These are phyloP conservation scores for Melanerpes aurifrons DNA, from an alignment of 2,113 vertebrate species.

Conservation along the genomic window DNA sequence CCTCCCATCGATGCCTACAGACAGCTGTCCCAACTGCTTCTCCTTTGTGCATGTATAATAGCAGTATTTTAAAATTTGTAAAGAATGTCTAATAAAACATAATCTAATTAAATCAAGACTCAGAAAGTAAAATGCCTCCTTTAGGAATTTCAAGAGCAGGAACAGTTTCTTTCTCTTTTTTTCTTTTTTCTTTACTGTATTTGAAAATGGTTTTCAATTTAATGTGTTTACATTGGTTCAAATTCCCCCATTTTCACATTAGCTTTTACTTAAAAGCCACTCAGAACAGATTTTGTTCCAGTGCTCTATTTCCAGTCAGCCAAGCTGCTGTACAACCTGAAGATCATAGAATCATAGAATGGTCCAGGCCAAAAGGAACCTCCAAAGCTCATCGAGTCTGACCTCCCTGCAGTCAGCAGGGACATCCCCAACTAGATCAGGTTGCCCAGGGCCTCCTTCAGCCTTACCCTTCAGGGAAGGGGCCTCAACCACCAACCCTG, in stretches of 20 bases:
- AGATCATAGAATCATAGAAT: not conserved
- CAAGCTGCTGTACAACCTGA: not conserved
- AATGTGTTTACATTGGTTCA: conserved; percentile 60
- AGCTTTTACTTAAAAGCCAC: conserved; percentile 70
- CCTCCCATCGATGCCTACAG: conserved; percentile 73
- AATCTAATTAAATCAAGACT: conserved; percentile 74
- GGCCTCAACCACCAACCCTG: too few species aligned
- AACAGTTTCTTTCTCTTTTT: not conserved
- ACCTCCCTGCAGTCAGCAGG: too few species aligned
- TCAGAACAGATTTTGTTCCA: conserved; percentile 24
- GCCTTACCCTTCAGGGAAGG: too few species aligned
- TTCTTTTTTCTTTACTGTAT: conserved; percentile 51
- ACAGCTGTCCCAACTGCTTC: conserved; percentile 70
- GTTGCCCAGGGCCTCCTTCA: too few species aligned
- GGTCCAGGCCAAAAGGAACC: too few species aligned
- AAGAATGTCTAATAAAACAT: conserved; percentile 84
- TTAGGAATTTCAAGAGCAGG: conserved; percentile 53
- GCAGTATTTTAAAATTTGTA: conserved; percentile 81
- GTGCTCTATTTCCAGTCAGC: not conserved
- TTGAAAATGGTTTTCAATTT: conserved; percentile 58
- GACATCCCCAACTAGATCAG: too few species aligned
- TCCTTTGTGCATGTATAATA: conserved; percentile 79
- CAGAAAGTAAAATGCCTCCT: conserved; percentile 49
- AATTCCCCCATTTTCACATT: conserved; percentile 67
- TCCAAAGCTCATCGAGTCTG: too few species aligned